Conservation (phyloP, 2,888 invertebrate species). For the Netelia fuscicornis region DNA sequence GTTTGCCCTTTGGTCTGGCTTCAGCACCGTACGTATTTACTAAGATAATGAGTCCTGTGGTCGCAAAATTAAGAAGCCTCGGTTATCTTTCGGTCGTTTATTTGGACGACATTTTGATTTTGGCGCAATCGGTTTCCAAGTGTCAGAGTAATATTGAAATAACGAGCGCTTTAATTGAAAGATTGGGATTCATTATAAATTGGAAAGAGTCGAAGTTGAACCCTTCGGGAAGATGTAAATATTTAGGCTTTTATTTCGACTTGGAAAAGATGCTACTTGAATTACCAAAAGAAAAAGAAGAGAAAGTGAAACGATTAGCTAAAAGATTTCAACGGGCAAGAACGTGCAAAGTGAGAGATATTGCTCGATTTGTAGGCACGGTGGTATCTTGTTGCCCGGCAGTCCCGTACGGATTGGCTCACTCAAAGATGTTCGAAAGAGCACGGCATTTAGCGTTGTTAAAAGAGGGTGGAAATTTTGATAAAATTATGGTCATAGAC, state of each 20-base stretch:
- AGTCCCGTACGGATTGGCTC: conserved; percentile 17
- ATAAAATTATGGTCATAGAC: conserved; percentile 2
- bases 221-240: conserved; percentile 36
- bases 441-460: conserved; percentile 31
- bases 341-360: conserved; percentile 24
- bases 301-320: not conserved
- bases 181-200: conserved; percentile 33
- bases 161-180: not conserved
- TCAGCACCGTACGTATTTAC: conserved; percentile 73
- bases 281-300: not conserved
- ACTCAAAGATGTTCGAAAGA: conserved; percentile 38
- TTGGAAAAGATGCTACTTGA: conserved; percentile 9
- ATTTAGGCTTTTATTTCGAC: conserved; percentile 19
- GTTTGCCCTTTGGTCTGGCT: conserved; percentile 72
- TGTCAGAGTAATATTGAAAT: conserved; percentile 14
- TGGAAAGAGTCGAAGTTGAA: conserved; percentile 12
- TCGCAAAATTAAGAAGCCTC: conserved; percentile 27
- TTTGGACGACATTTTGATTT: conserved; percentile 51
- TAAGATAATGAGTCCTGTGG: conserved; percentile 69
- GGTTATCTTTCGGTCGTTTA: conserved; percentile 48
- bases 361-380: conserved; percentile 22
- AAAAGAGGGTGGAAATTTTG: conserved; percentile 21
- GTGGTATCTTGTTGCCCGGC: conserved; percentile 31
- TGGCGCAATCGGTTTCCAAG: conserved; percentile 7
- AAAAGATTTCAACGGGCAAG: not conserved